Evolutionary conservation across 2,113 vertebrate species (phyloP).

Genomic region (Lophius piscatorius): DNA sequence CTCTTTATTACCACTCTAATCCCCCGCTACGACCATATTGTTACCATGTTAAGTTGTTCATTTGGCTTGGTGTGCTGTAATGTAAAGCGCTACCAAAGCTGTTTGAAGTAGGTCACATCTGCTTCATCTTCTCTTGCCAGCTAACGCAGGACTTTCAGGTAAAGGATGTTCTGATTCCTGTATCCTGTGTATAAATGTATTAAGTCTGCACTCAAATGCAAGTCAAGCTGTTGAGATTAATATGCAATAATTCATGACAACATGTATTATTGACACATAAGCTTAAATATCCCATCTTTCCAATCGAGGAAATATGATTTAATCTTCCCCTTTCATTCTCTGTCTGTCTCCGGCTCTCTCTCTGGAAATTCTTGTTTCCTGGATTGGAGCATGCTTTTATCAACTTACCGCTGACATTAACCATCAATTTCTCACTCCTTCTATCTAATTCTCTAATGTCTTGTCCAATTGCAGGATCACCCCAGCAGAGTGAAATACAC

Average conservation of each 20-base stretch:
- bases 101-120: too few species aligned
- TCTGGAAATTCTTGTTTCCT: background rate
- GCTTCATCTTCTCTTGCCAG: too few species aligned
- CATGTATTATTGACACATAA: background rate
- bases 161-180: background rate
- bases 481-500: constrained; percentile 1
- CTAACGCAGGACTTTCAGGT: background rate
- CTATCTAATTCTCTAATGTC: background rate
- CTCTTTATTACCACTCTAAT: too few species aligned
- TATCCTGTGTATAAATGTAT: background rate
- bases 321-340: constrained; percentile 6
- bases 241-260: background rate
- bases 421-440: constrained; percentile 5
- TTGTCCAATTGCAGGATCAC: constrained; percentile 6
- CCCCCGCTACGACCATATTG: too few species aligned
- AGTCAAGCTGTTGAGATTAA: background rate
- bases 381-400: constrained; percentile 16
- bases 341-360: background rate
- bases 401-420: constrained; percentile 18
- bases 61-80: too few species aligned
- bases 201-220: background rate
- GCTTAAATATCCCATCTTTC: background rate
- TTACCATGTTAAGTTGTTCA: too few species aligned
- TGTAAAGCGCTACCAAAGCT: too few species aligned
- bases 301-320: background rate